Evolutionary conservation across 2,797 vertebrate genomes (phyloP), one percentile per base, ranked within the genome.

Genomic region (Leptodactylus fallax): DNA sequence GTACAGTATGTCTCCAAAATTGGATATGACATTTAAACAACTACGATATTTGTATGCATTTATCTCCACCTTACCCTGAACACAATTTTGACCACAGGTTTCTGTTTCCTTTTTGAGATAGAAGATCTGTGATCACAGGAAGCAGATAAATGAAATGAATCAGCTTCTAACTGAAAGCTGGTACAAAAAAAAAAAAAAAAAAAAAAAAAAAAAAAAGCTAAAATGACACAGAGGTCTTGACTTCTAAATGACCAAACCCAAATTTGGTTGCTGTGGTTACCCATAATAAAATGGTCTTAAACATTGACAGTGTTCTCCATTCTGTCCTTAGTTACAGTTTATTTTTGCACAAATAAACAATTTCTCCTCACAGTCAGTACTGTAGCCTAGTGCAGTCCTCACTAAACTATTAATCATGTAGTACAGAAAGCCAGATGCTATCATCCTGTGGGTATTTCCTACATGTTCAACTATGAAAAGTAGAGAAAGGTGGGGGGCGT

Each of bases 191-290:
- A 56, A 23, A 51, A 16, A 55, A 55, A 71, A 12, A 25, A 58
- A 76, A 74, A 71, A 77, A 76, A 77, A 77, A 16, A 55, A 55
- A 71, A 12, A 25, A 58, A 76, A 74, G n/a, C n/a, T n/a, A n/a
- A n/a, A n/a, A 45, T 85, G 1, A 65, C 45, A 56, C 7, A 60
- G 1, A 53, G 11, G 69, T 67, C n/a, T 6, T 65, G 82, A 80
- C 76, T 72, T 72, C 14, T 53, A 49, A 36, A 53, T 53, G 23
- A 55, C 51, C 23, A 87, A 25, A 61, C 19, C 9, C 19, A 61
- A 23, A 61, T 21, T 55, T 49, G n/a, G 87, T 88, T 85, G 47
- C 83, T 76, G 23, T 85, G 51, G 87, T 85, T 36, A 88, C 87
- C 69, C 53, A 51, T 45, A 74, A 85, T 27, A 85, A 72, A 83